Evolutionary conservation across 2,113 vertebrate species (phyloP), one percentile per base, ranked within the genome.

Genomic region (Loxodonta africana): DNA sequence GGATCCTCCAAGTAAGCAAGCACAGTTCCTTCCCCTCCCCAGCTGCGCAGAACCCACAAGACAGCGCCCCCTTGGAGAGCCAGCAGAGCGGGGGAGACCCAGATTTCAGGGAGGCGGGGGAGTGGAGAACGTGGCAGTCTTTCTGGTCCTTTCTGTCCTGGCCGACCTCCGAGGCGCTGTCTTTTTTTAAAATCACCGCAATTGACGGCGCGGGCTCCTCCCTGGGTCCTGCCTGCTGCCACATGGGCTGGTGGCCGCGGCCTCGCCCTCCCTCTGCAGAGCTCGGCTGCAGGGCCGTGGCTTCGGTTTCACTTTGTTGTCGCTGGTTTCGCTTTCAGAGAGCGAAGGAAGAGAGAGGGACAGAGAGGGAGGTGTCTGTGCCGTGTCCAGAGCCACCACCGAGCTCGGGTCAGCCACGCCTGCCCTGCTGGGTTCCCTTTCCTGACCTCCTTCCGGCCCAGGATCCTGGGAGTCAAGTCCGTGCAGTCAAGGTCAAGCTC

Each of bases 301-400:
- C 88, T 94, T 96, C 84, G 5, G 95, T 97, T 97, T 97, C 97
- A 83, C 80, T 95, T 96, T 25, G 90, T 65, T 53, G 60, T 67
- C 60, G 14, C 81, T 0, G 90, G 97, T 97, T 97, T 98, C 97
- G 84, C 92, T 97, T 97, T 97, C 97, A 41, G 94, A 87, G 80
- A 26, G 73, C 53, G 33, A 69, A n/a, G 23, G 26, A 3, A 28
- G 74, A 26, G 74, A 65, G 44, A 48, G 65, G 28, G 6, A 26
- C 30, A 28, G 28, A 23, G 74, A 11, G n/a, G 33, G 21, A 9
- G 41, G 15, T 23, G 17, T 6, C 65, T 4, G 25, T 18, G 37
- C 67, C 82, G 94, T 83, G 91, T 96, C 67, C 33, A 0, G 63
- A 46, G 44, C 14, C 0, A 6, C 2, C 20, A 6, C 2, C 20